Base-by-base conservation (phyloP, 1,140 invertebrate species). In the Arctopsyche grandis region DNA sequence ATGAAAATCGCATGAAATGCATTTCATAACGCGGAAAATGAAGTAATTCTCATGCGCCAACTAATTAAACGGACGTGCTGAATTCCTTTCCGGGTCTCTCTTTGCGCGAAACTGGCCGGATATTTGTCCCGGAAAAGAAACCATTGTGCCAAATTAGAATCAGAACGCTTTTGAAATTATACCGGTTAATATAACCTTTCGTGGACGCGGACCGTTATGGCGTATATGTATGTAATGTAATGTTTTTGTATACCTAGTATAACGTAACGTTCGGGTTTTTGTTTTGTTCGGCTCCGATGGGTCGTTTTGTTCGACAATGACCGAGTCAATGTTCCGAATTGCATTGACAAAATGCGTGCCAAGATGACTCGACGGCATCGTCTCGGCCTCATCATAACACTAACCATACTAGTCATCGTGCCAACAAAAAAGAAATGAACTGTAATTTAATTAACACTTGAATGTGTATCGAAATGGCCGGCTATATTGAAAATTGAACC, bases 351-450 rank as follows among this genome's bases (percentile, higher is more conserved):
- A 12, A 26, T 16, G 26, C 63, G 19, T 24, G 21, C 14, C 5
- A 66, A 14, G 63, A 66, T 66, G 63, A 66, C 63, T 66, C 22
- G 19, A 12, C 22, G 19, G 3, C 63, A 66, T 29, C 63, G 24
- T 66, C 1, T 5, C n/a, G 21, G 21, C 21, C 58, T 22, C 58
- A 60, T 60, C 58, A 26, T 26, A 66, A 66, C 63, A 12, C 63
- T 26, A 24, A 66, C 24, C 21, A 22, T 19, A 10, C 63, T 22
- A 66, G 63, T 66, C 63, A 66, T 66, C 63, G 63, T 66, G 14
- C 19, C 58, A 19, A 24, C 58, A 60, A 60, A 60, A 52, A 66
- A 66, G 63, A 66, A 66, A 52, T 10, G 9, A 66, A 66, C 63
- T 52, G 21, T 66, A 66, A 66, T 66, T 66, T 66, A 66, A 66